phyloP scores from a whole-genome alignment of 1,140 invertebrate genomes.

The Panulirus ornatus region DNA sequence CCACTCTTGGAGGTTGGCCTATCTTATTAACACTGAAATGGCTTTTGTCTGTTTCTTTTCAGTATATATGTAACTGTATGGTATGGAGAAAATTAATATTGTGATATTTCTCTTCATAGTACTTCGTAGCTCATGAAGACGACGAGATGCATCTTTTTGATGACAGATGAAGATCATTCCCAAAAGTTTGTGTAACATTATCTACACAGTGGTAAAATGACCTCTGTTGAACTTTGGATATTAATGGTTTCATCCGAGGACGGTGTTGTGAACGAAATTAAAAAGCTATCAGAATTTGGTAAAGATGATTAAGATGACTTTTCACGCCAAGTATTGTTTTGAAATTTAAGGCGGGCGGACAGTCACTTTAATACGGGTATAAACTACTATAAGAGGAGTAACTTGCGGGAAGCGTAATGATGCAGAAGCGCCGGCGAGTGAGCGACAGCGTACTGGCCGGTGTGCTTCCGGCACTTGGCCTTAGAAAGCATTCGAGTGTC shows the following conservation, averaged over 20 bases:
- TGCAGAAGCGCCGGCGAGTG: constrained; percentile 61
- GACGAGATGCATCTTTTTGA: no score
- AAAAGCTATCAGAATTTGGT: no score
- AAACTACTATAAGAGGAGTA: not conserved
- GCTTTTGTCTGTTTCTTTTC: no score
- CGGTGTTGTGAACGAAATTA: constrained; percentile 14
- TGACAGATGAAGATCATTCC: no score
- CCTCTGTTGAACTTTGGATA: not conserved
- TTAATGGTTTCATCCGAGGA: constrained; percentile 21
- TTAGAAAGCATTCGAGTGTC: constrained; percentile 17
- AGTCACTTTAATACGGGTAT: not conserved
- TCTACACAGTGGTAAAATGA: constrained; percentile 3
- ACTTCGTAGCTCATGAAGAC: no score
- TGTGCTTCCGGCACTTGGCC: constrained; percentile 46
- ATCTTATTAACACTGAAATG: no score
- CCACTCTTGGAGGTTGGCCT: no score
- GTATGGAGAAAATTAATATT: no score
- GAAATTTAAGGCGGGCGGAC: not conserved
- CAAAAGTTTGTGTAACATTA: no score
- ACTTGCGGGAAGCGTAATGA: not conserved
- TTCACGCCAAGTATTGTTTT: not conserved
- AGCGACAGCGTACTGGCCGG: constrained; percentile 62
- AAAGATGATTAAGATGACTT: not conserved
- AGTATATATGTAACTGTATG: no score
- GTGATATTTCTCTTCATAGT: no score